Conservation (phyloP, 2,888 invertebrate species). For the Geotrupes spiniger region DNA sequence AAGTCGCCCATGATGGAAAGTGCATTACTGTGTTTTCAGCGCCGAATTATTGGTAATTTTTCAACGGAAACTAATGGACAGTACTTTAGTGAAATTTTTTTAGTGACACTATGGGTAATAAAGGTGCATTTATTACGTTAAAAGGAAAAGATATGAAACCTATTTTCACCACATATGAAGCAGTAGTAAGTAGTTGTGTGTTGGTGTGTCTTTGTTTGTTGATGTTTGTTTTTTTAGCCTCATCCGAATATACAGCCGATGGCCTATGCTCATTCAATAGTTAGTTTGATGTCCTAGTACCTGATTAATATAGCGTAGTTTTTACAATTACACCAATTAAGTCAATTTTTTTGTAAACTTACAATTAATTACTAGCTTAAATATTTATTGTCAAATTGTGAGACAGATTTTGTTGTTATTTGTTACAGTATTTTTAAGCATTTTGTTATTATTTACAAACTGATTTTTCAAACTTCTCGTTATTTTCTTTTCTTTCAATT, state of each 20-base stretch:
- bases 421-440: constrained; percentile 23
- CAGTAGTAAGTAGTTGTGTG: constrained; percentile 72
- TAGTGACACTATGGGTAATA: constrained; percentile 99
- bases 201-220: constrained; percentile 17
- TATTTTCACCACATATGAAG: constrained; percentile 86
- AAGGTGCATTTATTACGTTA: constrained; percentile 95
- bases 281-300: constrained; percentile 73
- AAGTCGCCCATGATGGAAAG: constrained; percentile 89
- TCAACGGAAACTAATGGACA: neutral
- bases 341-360: constrained; percentile 16
- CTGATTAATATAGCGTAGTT: constrained; percentile 34
- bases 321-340: constrained; percentile 20
- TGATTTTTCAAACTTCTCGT: constrained; percentile 14
- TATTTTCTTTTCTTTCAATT: constrained; percentile 11
- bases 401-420: constrained; percentile 17
- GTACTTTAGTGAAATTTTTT: constrained; percentile 37
- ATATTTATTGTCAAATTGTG: constrained; percentile 19
- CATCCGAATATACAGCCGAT: constrained; percentile 97
- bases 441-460: constrained; percentile 17
- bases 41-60: constrained; percentile 93
- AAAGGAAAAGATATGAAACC: constrained; percentile 90
- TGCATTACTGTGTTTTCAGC: constrained; percentile 99
- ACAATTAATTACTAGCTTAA: constrained; percentile 21
- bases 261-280: constrained; percentile 89
- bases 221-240: constrained; percentile 65